Conservation (phyloP, 2,797 vertebrate species). For the Enteromius thamalakanensis region DNA sequence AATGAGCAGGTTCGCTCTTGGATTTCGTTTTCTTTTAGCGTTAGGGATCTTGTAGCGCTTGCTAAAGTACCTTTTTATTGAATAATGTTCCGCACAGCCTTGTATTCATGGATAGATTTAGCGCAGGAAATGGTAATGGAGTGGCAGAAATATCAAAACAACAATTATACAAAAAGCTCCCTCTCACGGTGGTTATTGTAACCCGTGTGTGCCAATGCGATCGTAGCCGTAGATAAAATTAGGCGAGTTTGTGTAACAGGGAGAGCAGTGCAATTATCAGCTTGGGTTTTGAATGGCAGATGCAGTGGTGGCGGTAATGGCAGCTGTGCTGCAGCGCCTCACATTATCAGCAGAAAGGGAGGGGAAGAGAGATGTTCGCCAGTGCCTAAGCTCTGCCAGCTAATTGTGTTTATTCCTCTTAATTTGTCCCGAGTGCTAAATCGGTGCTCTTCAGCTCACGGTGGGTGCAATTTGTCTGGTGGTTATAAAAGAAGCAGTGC, state of each 20-base stretch:
- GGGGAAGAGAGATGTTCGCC: slow-evolving; percentile 39
- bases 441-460: slow-evolving; percentile 73
- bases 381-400: slow-evolving; percentile 66
- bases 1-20: neutral
- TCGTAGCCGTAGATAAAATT: slow-evolving; percentile 69
- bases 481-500: slow-evolving; percentile 67
- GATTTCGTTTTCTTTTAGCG: neutral
- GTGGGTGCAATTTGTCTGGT: slow-evolving; percentile 73
- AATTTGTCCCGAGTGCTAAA: slow-evolving; percentile 81
- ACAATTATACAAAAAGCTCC: slow-evolving; percentile 34
- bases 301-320: slow-evolving; percentile 65
- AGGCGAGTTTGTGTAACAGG: slow-evolving; percentile 67
- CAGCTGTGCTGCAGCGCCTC: slow-evolving; percentile 66
- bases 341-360: slow-evolving; percentile 58
- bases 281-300: slow-evolving; percentile 67
- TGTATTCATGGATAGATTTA: neutral
- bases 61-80: neutral
- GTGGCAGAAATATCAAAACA: slow-evolving; percentile 51
- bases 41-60: neutral
- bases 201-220: slow-evolving; percentile 51
- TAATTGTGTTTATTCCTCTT: slow-evolving; percentile 84
- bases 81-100: neutral
- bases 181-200: slow-evolving; percentile 39
- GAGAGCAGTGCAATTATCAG: slow-evolving; percentile 74
- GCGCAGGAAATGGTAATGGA: slow-evolving; percentile 32